Percentiles rank a stretch among this genome's conserved stretches.
These are phyloP conservation scores for Tragelaphus strepsiceros DNA, from an alignment of 2,113 vertebrate genomes.

Conservation along the genomic window DNA sequence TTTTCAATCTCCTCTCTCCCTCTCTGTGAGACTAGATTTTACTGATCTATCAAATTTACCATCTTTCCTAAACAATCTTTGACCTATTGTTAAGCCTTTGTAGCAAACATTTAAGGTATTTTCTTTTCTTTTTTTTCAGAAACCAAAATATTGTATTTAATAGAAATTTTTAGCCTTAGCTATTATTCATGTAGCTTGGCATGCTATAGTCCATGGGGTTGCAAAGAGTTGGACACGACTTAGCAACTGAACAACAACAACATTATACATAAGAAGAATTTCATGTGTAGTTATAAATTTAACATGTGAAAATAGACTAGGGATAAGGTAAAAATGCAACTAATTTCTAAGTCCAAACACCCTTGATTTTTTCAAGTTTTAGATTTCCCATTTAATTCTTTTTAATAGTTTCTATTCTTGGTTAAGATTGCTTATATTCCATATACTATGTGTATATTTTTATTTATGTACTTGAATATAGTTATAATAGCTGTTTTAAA, in stretches of 20 bases:
- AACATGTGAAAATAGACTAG: neutral
- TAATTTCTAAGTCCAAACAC: neutral
- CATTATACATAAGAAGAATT: neutral
- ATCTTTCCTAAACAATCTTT: neutral
- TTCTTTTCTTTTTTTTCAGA: neutral
- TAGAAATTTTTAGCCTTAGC: neutral
- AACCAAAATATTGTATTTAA: neutral
- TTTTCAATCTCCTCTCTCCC: neutral
- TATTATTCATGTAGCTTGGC: neutral
- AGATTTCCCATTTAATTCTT: neutral
- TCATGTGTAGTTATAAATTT: neutral
- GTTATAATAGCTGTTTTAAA: neutral
- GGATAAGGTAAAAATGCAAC: neutral
- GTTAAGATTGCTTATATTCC: neutral
- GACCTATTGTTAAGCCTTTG: neutral
- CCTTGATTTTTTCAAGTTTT: neutral
- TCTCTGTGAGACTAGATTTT: neutral
- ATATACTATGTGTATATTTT: neutral
- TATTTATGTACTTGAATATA: neutral
- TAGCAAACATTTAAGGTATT: neutral
- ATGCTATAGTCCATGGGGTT: neutral
- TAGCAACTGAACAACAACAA: neutral
- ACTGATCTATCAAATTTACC: neutral
- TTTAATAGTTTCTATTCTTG: neutral
- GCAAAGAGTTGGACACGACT: too few species aligned